Evolutionary conservation across 2,113 vertebrate genomes (phyloP), one percentile per base, ranked within the genome.

Genomic region (Alosa alosa): DNA sequence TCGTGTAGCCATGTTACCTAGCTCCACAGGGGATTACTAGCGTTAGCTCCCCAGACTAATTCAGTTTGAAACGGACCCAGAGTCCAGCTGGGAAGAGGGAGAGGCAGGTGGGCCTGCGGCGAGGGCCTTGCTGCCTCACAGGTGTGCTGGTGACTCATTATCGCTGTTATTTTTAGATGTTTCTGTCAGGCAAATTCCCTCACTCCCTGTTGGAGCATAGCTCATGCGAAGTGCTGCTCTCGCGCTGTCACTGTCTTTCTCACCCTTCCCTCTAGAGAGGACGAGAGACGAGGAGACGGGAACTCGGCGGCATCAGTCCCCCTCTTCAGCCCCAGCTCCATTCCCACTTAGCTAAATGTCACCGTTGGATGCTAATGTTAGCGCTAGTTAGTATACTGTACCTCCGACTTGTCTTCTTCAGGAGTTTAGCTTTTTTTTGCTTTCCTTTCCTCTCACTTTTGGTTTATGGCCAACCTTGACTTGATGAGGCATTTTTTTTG

Each of bases 91-190:
- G 25, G 36, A 17, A 39, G 13, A 17, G 36, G 36, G 9, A 75
- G 13, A 15, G 25, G 68, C 68, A 39, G 68, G 31, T 36, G 6
- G 64, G 4, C n/a, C 64, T 8, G 25, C 3, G 64, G 64, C 64
- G 10, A 36, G 36, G 55, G 55, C 55, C 55, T 25, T 15, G 82
- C 41, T 82, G 90, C 86, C 88, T 90, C 89, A 89, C 87, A 75
- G 68, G 68, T 47, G 83, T 83, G 31, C 84, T 83, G 84, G 86
- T 89, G 84, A 75, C 86, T 90, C 68, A 75, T 85, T 22, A 15
- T 41, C 83, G 20, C 4, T 15, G 83, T 86, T 88, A 85, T 90
- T 90, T 91, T 87, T 86, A 44, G 47, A 87, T 25, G 25, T 39
- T 75, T 75, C 68, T 75, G 68, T 75, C 36, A 72, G 64, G 31